Conservation (phyloP, 2,113 vertebrate genomes). For the Eudyptes chrysolophus region DNA sequence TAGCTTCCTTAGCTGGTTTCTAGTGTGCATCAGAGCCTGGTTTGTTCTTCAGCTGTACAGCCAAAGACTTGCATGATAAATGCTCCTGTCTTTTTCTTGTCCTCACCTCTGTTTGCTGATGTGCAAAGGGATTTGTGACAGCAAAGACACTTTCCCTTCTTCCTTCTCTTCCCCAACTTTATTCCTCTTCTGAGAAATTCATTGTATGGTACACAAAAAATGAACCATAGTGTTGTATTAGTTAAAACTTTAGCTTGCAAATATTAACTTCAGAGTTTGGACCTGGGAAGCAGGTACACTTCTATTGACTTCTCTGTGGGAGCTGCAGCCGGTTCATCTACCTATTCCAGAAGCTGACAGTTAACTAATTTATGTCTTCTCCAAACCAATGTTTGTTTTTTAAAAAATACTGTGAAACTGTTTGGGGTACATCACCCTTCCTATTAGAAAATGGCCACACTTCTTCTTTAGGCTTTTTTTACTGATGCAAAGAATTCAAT, state of each 20-base stretch:
- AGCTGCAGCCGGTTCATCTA: not conserved
- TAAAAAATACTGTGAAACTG: not conserved
- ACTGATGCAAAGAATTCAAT: not conserved
- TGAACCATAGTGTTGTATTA: no score
- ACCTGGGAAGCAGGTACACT: not conserved
- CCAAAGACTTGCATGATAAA: fast-evolving
- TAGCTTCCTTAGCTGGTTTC: not conserved
- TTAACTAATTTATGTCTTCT: not conserved
- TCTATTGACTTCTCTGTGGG: not conserved
- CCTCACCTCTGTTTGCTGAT: not conserved
- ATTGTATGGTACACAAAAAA: not conserved
- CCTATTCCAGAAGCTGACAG: not conserved
- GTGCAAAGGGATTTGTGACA: not conserved
- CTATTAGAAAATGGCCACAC: not conserved
- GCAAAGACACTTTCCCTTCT: not conserved
- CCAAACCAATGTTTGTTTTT: not conserved
- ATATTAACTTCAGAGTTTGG: not conserved
- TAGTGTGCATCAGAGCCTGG: not conserved
- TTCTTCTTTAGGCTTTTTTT: not conserved
- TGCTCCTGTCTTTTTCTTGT: not conserved
- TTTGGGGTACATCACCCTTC: not conserved
- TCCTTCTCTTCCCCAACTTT: not conserved
- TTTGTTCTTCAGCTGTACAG: not conserved
- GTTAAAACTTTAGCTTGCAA: not conserved
- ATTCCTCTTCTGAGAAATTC: not conserved